These are phyloP conservation scores for Phyllostomus discolor DNA, from an alignment of 2,113 vertebrate genomes.

Conservation along the genomic window DNA sequence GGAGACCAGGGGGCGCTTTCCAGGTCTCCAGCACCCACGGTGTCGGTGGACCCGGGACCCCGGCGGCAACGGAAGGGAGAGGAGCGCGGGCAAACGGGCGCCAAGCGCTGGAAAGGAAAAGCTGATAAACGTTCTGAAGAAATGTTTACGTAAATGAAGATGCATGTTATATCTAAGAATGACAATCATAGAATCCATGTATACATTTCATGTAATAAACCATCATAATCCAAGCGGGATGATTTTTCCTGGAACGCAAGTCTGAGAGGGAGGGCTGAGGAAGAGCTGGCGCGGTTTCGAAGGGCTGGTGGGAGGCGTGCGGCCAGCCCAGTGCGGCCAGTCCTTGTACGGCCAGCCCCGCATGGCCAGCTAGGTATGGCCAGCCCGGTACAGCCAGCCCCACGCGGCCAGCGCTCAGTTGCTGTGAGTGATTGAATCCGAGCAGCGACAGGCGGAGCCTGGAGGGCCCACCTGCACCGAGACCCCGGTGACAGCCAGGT, in stretches of 20 bases:
- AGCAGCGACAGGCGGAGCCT: background rate
- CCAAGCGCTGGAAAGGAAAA: background rate
- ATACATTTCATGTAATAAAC: background rate
- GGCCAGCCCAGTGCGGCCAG: too few relatives aligned
- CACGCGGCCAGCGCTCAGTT: background rate
- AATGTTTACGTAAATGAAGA: background rate
- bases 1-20: too few relatives aligned
- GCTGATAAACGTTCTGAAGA: background rate
- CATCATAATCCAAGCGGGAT: background rate
- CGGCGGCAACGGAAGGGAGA: too few relatives aligned
- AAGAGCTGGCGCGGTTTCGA: too few relatives aligned
- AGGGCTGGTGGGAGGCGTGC: too few relatives aligned
- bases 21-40: too few relatives aligned
- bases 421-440: accelerated
- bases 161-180: background rate
- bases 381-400: background rate
- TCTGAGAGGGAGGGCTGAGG: background rate
- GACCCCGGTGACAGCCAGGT: background rate
- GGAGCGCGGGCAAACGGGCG: too few relatives aligned
- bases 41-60: too few relatives aligned
- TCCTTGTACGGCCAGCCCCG: background rate
- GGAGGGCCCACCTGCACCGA: accelerated
- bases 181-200: background rate
- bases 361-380: background rate
- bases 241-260: background rate